A percentile compares a stretch with the other conserved stretches of the same genome.
phyloP scores from a whole-genome alignment of 2,797 vertebrate genomes.

The Sciurus carolinensis region DNA sequence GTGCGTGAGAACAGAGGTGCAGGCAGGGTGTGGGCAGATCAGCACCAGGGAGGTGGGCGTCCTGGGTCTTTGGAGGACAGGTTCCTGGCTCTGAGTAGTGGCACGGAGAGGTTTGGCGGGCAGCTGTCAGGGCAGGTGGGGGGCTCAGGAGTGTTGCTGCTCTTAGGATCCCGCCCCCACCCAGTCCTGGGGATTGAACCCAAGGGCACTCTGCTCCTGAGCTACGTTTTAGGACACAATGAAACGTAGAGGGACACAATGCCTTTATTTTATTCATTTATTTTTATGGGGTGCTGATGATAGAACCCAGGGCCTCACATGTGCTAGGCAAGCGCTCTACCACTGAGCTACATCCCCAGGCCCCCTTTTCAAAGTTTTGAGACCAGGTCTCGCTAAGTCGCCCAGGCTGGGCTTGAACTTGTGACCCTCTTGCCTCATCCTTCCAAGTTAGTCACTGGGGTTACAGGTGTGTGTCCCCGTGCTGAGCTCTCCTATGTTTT shows the following conservation, averaged over 20 bases:
- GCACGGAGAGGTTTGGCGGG: not conserved
- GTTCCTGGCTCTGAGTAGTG: too few species aligned
- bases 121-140: too few species aligned
- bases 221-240: too few species aligned
- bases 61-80: not conserved
- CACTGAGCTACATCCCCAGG: too few species aligned
- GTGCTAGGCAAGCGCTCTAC: too few species aligned
- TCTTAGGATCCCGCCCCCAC: too few species aligned
- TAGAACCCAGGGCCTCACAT: too few species aligned
- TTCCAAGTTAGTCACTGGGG: not conserved
- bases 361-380: not conserved
- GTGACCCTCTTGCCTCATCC: not conserved
- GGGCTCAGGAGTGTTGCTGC: not conserved
- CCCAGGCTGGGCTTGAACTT: not conserved
- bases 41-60: not conserved
- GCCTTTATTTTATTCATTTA: too few species aligned
- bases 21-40: not conserved
- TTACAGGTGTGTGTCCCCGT: not conserved
- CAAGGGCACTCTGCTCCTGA: not conserved
- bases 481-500: not conserved
- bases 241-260: too few species aligned
- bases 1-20: not conserved
- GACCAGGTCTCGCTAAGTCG: not conserved
- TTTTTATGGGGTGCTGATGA: not conserved
- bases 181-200: not conserved